phyloP scores from a whole-genome alignment of 2,797 vertebrate species.

The Mus caroli region DNA sequence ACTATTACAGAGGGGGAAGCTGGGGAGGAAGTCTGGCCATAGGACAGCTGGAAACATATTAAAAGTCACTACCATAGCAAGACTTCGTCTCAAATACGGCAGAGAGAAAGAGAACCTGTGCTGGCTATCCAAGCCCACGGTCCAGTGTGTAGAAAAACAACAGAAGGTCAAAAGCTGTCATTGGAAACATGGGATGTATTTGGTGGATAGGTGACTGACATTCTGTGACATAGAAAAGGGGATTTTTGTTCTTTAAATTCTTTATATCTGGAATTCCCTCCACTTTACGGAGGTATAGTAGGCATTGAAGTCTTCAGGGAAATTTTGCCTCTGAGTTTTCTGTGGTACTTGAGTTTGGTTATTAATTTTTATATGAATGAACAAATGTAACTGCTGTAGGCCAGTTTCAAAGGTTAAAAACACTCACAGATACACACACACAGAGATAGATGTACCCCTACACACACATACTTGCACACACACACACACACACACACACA shows the following conservation, averaged over 20 bases:
- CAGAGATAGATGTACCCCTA: background rate
- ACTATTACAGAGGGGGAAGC: background rate
- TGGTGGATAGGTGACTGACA: no score
- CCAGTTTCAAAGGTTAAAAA: background rate
- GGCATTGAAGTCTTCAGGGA: background rate
- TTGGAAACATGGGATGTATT: rapidly evolving
- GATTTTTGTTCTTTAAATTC: background rate
- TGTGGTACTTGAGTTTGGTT: background rate
- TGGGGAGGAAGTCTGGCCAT: background rate
- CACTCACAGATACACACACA: background rate
- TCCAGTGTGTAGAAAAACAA: no score
- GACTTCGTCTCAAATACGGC: background rate
- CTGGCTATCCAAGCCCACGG: no score
- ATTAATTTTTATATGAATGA: background rate
- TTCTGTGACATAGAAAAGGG: background rate
- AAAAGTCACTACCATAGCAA: background rate
- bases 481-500: background rate
- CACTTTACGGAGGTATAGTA: background rate
- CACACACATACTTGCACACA: background rate
- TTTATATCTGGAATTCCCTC: background rate
- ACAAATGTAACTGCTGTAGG: background rate
- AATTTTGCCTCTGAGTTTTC: conserved; percentile 11
- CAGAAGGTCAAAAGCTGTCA: background rate
- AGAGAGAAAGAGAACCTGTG: rapidly evolving
- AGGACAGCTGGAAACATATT: background rate